Evolutionary conservation across 2,888 invertebrate species (phyloP).

Genomic region (Punctoribates punctum): DNA sequence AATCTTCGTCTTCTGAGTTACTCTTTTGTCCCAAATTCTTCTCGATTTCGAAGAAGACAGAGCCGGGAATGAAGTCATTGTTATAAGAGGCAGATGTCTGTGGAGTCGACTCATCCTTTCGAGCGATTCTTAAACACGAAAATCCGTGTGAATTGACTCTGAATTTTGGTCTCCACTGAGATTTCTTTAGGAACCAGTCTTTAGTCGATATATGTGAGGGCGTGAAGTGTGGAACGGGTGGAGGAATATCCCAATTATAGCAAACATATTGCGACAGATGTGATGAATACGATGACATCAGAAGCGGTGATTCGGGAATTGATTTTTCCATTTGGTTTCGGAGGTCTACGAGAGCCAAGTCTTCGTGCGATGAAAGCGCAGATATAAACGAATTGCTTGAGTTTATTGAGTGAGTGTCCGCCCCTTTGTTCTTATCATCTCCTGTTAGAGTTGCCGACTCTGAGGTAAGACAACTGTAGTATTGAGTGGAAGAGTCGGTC

Average conservation of each 20-base stretch:
- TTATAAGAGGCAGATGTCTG: not conserved
- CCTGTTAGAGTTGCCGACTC: constrained; percentile 14
- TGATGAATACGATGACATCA: constrained; percentile 90
- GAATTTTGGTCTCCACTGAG: constrained; percentile 65
- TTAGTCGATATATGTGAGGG: constrained; percentile 24
- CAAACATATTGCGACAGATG: constrained; percentile 70
- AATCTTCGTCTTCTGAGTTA: not conserved
- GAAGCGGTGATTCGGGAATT: constrained; percentile 84
- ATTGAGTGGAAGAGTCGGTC: constrained; percentile 34
- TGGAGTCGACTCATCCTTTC: not conserved
- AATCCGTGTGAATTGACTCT: constrained; percentile 65
- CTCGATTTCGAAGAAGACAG: constrained; percentile 28
- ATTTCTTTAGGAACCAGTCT: constrained; percentile 22
- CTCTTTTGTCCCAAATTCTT: constrained; percentile 26
- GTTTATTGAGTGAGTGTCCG: constrained; percentile 49
- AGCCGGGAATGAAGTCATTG: constrained; percentile 33
- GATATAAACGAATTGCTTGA: constrained; percentile 62
- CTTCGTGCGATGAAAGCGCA: constrained; percentile 87
- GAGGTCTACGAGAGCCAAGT: constrained; percentile 82
- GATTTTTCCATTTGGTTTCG: constrained; percentile 90
- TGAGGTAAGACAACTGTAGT: constrained; percentile 15
- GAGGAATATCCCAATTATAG: constrained; percentile 46
- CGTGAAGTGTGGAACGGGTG: constrained; percentile 50
- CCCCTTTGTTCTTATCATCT: constrained; percentile 43
- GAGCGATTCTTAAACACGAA: constrained; percentile 52